Percentiles rank a stretch among this genome's conserved stretches.
Conservation (phyloP, 2,888 invertebrate genomes). For the Tetheella fluctuosa region DNA sequence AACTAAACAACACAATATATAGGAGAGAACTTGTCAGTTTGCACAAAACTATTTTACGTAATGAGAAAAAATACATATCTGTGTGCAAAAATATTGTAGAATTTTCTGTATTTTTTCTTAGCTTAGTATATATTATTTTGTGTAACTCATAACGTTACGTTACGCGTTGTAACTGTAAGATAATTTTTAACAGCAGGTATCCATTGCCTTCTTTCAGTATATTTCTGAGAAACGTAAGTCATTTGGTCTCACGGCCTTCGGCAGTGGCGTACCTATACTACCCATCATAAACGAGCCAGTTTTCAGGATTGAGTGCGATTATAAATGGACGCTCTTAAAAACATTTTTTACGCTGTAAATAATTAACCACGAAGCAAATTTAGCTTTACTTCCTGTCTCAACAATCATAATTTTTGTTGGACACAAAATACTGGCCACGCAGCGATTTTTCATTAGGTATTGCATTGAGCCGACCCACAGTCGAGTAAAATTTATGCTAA, state of each 20-base stretch:
- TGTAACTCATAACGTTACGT: slow-evolving; percentile 2
- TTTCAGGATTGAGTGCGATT: too few relatives aligned
- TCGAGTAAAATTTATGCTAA: too few relatives aligned
- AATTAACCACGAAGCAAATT: too few relatives aligned
- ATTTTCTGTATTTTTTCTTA: slow-evolving; percentile 10
- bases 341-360: too few relatives aligned
- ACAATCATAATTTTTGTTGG: too few relatives aligned
- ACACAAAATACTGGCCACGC: too few relatives aligned
- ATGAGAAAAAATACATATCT: slow-evolving; percentile 37
- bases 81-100: slow-evolving; percentile 25
- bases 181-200: background rate
- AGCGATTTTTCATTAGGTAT: too few relatives aligned
- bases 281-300: too few relatives aligned
- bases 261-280: too few relatives aligned
- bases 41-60: slow-evolving; percentile 51
- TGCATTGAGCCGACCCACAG: too few relatives aligned
- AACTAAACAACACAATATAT: slow-evolving; percentile 25
- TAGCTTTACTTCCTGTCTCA: too few relatives aligned
- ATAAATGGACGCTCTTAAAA: too few relatives aligned
- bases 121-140: slow-evolving; percentile 6
- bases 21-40: slow-evolving; percentile 48
- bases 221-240: background rate
- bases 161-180: background rate
- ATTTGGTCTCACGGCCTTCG: background rate
- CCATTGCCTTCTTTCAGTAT: background rate